Evolutionary conservation across 2,797 vertebrate species (phyloP), one percentile per base, ranked within the genome.

Genomic region (Martes flavigula): DNA sequence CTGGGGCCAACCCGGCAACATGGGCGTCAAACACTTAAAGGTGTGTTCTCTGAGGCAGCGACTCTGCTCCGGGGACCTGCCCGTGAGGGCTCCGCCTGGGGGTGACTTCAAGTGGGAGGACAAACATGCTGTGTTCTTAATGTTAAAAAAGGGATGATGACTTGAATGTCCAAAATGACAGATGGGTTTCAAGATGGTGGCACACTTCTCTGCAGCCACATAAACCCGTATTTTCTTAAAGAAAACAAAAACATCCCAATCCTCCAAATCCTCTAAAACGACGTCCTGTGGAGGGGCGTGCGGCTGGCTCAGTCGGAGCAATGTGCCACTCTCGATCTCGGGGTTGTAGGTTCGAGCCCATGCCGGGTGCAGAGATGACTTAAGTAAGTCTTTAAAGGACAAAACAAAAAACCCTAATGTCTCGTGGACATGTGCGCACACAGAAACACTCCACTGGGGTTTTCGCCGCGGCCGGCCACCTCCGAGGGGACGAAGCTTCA

Each of bases 401-500:
- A 48, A 15, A 48, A 48, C 48, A 51, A 51, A 51, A 48, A 15
- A 5, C 38, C 38, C 35, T 18, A 21, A 2, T 0, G 5, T 70
- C 48, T 62, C 4, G 3, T 4, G 48, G 23, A n/a, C 43, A 21
- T 2, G 4, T 2, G 30, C 62, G 13, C 27, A 18, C 40, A 85
- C 5, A 62, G 18, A 35, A 25, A 68, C 48, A 12, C 5, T 32
- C 2, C 14, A 11, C 51, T 4, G 38, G 40, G 25, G 25, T 21
- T 72, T 8, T 18, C 23, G 0, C 68, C 1, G 1, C 4, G 21
- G 73, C 30, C 3, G 4, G 75, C 17, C 75, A 10, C 43, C 5
- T 51, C 82, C 2, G 1, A 7, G 0, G 11, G 48, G 40, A 10
- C 4, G 21, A 38, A 7, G 38, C 12, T 12, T 32, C 1, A 0